A percentile compares a stretch with the other conserved stretches of the same genome.
These are phyloP conservation scores for Biston betularia DNA, from an alignment of 2,888 invertebrate genomes.

Conservation along the genomic window DNA sequence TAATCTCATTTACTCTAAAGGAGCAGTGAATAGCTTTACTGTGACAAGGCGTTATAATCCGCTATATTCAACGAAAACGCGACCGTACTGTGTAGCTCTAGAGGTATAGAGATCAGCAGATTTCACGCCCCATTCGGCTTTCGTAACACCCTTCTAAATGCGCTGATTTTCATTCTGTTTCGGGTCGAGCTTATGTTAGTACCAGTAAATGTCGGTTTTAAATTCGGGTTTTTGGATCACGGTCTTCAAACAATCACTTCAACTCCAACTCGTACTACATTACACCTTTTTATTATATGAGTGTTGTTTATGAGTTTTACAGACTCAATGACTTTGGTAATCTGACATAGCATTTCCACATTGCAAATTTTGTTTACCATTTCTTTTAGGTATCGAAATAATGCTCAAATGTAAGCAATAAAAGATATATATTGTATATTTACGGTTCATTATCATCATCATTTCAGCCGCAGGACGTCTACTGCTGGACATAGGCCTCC, in stretches of 20 bases:
- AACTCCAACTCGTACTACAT: slow-evolving; percentile 14
- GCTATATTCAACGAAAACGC: slow-evolving; percentile 19
- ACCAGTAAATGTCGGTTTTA: slow-evolving; percentile 31
- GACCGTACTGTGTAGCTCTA: slow-evolving; percentile 22
- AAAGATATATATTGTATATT: too few species aligned
- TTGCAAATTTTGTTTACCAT: neutral
- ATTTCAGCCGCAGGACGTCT: too few species aligned
- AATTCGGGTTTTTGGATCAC: slow-evolving; percentile 35
- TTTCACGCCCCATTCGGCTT: slow-evolving; percentile 43
- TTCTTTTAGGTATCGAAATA: neutral
- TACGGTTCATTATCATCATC: too few species aligned
- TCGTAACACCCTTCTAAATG: slow-evolving; percentile 39
- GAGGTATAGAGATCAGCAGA: slow-evolving; percentile 37
- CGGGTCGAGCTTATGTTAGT: slow-evolving; percentile 33
- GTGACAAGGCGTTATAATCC: slow-evolving; percentile 12
- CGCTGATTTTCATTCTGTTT: slow-evolving; percentile 33
- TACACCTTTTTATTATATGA: slow-evolving; percentile 1
- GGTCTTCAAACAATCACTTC: slow-evolving; percentile 33
- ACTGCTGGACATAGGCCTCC: too few species aligned
- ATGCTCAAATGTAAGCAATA: too few species aligned
- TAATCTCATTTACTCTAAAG: neutral
- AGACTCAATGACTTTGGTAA: slow-evolving; percentile 10
- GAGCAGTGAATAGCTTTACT: slow-evolving; percentile 1
- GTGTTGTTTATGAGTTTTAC: slow-evolving; percentile 6
- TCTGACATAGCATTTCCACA: neutral